Evolutionary conservation across 2,113 vertebrate genomes (phyloP).

Genomic region (Cebus imitator): DNA sequence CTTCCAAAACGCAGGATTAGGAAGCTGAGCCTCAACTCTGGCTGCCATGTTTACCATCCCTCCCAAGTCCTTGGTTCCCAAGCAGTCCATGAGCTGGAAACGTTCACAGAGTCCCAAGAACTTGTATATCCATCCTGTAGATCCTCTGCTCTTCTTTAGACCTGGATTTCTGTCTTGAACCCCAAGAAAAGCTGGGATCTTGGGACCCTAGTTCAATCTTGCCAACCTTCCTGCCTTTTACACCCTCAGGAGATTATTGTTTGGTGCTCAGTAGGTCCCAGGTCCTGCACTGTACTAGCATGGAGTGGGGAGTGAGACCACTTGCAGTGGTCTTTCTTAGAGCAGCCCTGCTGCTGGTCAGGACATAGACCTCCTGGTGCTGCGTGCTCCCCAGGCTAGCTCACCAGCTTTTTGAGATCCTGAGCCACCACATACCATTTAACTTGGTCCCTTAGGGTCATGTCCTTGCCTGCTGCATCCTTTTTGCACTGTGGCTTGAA

Average conservation of each 20-base stretch:
- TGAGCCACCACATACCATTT: background rate
- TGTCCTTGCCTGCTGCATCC: background rate
- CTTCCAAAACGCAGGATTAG: background rate
- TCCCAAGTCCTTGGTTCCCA: background rate
- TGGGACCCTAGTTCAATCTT: background rate
- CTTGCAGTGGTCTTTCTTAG: background rate
- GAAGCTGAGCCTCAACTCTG: background rate
- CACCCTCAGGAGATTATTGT: too few species aligned
- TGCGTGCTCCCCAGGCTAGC: too few species aligned
- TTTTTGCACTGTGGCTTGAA: background rate
- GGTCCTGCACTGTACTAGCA: too few species aligned
- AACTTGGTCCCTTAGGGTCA: background rate
- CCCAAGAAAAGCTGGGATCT: background rate
- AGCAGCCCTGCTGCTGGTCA: too few species aligned
- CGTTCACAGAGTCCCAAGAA: background rate
- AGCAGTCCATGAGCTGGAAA: background rate
- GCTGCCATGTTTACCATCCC: background rate
- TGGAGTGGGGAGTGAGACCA: accelerated
- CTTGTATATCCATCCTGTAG: background rate
- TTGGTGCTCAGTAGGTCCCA: too few species aligned
- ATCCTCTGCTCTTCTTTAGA: background rate
- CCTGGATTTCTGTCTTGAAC: background rate
- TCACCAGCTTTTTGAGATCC: too few species aligned
- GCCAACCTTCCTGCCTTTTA: background rate
- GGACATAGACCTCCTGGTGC: background rate